phyloP scores from a whole-genome alignment of 2,113 vertebrate species.

The Mastomys coucha region DNA sequence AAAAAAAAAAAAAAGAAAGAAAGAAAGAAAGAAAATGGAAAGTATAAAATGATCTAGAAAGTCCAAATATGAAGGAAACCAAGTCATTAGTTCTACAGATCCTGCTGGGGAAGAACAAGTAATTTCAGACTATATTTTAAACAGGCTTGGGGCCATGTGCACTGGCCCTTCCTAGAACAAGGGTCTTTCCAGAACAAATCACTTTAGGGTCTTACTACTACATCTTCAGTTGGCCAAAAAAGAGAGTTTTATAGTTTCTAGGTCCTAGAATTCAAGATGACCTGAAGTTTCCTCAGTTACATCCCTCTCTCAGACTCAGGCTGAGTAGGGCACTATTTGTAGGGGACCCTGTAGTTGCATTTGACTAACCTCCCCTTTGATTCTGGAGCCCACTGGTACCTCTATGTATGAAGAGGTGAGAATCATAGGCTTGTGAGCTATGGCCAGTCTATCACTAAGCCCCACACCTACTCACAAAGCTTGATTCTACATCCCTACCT shows the following conservation, averaged over 20 bases:
- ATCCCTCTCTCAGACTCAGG: accelerated
- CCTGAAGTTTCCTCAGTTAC: not conserved
- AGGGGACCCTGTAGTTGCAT: accelerated
- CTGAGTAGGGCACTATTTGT: no score
- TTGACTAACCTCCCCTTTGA: not conserved
- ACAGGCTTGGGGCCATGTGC: no score
- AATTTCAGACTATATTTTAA: not conserved
- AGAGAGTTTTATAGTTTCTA: not conserved
- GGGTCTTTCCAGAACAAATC: not conserved
- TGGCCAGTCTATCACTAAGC: not conserved
- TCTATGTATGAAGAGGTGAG: not conserved
- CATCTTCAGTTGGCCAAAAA: not conserved
- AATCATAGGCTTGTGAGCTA: accelerated
- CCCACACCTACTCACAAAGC: no score
- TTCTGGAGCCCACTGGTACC: no score
- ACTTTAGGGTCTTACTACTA: accelerated
- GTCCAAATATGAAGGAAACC: accelerated
- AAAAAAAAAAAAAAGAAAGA: no score
- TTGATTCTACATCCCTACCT: not conserved
- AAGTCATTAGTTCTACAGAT: not conserved
- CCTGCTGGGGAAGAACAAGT: no score
- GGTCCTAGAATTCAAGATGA: not conserved
- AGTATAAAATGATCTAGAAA: not conserved
- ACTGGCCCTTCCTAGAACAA: not conserved
- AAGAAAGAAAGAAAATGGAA: accelerated